These are phyloP conservation scores for Elegia similella DNA, from an alignment of 2,888 invertebrate genomes.

Conservation along the genomic window DNA sequence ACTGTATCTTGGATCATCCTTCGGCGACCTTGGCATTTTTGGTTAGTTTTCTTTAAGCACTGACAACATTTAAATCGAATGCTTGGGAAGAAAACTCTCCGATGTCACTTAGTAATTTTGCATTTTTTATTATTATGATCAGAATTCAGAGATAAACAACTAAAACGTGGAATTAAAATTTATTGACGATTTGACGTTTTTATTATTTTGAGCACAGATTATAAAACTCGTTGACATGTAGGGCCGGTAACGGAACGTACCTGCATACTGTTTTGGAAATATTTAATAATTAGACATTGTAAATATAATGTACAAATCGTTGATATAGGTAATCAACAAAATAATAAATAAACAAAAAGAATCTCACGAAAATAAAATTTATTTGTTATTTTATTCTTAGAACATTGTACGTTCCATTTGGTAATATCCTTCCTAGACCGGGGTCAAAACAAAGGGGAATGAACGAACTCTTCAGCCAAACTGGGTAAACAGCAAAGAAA, in stretches of 20 bases:
- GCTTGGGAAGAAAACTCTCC: slow-evolving; percentile 32
- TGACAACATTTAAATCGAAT: slow-evolving; percentile 41
- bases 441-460: no score
- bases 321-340: no score
- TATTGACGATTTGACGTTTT: slow-evolving; percentile 53
- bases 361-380: no score
- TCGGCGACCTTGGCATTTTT: slow-evolving; percentile 79
- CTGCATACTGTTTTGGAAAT: no score
- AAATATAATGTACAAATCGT: no score
- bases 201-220: slow-evolving; percentile 24
- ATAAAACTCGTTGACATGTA: slow-evolving; percentile 10
- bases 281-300: no score
- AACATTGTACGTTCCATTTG: no score
- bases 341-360: no score
- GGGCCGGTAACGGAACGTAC: background rate
- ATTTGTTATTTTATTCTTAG: no score
- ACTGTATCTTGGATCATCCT: slow-evolving; percentile 73
- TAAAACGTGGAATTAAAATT: slow-evolving; percentile 61
- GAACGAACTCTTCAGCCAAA: no score
- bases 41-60: slow-evolving; percentile 51
- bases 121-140: slow-evolving; percentile 52
- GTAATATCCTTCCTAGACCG: no score
- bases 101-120: slow-evolving; percentile 57
- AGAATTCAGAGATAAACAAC: slow-evolving; percentile 42
- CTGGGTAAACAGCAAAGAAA: no score